Conservation (phyloP, 2,888 invertebrate species). For the Ennomos quercinarius region DNA sequence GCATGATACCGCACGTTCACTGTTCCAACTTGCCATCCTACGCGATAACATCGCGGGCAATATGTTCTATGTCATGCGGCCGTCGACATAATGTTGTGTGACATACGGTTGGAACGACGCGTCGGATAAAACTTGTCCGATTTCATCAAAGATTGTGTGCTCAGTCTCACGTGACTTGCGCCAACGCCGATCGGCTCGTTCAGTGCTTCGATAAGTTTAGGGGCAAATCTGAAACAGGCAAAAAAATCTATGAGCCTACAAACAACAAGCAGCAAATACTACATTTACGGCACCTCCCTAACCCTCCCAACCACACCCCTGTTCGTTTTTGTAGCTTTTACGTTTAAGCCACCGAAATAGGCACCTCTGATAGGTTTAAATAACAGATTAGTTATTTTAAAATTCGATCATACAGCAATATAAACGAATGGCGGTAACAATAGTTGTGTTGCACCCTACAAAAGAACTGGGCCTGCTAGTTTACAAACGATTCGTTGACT, state of each 20-base stretch:
- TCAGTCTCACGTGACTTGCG: slow-evolving; percentile 66
- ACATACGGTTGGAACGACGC: slow-evolving; percentile 28
- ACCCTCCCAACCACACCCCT: too few relatives aligned
- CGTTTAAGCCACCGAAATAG: too few relatives aligned
- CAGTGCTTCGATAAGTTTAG: slow-evolving; percentile 95
- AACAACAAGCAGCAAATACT: too few relatives aligned
- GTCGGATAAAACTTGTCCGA: slow-evolving; percentile 44
- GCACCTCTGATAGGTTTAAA: too few relatives aligned
- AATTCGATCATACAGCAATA: too few relatives aligned
- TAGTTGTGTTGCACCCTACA: too few relatives aligned
- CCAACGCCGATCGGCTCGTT: slow-evolving; percentile 53
- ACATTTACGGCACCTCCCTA: too few relatives aligned
- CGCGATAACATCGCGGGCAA: neutral
- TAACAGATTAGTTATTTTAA: too few relatives aligned
- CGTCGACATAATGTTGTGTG: slow-evolving; percentile 1
- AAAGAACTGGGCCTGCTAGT: too few relatives aligned
- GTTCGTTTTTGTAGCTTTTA: too few relatives aligned
- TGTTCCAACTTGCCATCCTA: slow-evolving; percentile 46
- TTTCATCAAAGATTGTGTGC: slow-evolving; percentile 59
- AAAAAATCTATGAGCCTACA: neutral
- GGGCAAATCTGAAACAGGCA: slow-evolving; percentile 92
- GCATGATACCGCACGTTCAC: slow-evolving; percentile 58
- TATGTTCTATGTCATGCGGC: neutral
- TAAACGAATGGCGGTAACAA: too few relatives aligned
- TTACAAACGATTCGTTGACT: too few relatives aligned